These are phyloP conservation scores for Hemicrepidius hirtus DNA, from an alignment of 2,888 invertebrate genomes.

Conservation along the genomic window DNA sequence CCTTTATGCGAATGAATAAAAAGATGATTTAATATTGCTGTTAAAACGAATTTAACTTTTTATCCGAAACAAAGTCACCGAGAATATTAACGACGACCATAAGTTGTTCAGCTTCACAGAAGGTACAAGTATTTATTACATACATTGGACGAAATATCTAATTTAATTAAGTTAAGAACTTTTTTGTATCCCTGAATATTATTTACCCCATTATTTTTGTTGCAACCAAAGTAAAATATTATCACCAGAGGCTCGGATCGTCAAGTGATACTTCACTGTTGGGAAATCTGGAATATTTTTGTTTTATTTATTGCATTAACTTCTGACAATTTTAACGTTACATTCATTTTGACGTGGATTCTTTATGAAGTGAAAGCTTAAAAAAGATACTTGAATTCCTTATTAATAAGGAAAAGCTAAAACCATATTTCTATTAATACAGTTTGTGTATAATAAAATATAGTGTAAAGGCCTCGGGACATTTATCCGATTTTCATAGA, in stretches of 20 bases:
- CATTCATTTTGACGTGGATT: too few species aligned
- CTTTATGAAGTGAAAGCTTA: too few species aligned
- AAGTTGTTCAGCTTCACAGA: conserved; percentile 54
- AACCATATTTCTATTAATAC: too few species aligned
- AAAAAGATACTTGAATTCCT: too few species aligned
- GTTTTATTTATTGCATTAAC: too few species aligned
- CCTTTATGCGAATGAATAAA: conserved; percentile 40
- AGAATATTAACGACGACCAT: conserved; percentile 57
- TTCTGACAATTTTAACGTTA: too few species aligned
- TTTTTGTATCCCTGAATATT: conserved; percentile 31
- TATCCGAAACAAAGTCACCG: conserved; percentile 47
- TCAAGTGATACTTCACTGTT: conserved; percentile 3
- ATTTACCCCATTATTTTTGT: conserved; percentile 29
- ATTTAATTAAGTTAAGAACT: conserved; percentile 57
- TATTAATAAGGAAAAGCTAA: too few species aligned
- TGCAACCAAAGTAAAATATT: conserved; percentile 6
- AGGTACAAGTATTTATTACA: conserved; percentile 55
- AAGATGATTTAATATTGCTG: conserved; percentile 45
- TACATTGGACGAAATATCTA: conserved; percentile 55
- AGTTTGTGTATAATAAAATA: too few species aligned
- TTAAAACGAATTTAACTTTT: conserved; percentile 43
- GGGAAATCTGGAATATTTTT: not conserved
- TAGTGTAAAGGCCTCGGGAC: not conserved
- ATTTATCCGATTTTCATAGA: conserved; percentile 19
- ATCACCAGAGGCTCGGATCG: too few species aligned